A percentile compares a stretch with the other conserved stretches of the same genome.
Evolutionary conservation across 2,888 invertebrate species (phyloP).

Genomic region (Cactoblastis cactorum): DNA sequence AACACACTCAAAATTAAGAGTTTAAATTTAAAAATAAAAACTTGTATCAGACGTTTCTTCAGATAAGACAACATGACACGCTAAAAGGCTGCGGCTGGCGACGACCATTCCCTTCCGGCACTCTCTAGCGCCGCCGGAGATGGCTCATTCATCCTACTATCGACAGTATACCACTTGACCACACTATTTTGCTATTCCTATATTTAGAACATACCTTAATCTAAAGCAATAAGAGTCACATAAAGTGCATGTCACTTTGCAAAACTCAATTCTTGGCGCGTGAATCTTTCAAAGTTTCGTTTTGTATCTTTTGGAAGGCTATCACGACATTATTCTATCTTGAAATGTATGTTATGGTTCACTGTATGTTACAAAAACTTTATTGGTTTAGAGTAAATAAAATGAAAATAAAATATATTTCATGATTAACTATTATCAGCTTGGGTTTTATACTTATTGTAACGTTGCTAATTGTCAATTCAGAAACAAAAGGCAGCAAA

Average conservation of each 20-base stretch:
- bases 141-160: constrained; percentile 60
- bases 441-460: too few relatives aligned
- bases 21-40: too few relatives aligned
- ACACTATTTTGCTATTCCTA: neutral
- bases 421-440: too few relatives aligned
- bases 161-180: constrained; percentile 29
- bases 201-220: neutral
- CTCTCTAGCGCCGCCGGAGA: constrained; percentile 51
- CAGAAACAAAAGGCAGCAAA: too few relatives aligned
- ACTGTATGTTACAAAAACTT: neutral
- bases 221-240: neutral
- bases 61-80: constrained; percentile 40
- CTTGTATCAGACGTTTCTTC: neutral
- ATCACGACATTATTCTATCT: neutral
- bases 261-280: constrained; percentile 11
- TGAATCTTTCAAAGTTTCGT: constrained; percentile 10
- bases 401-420: too few relatives aligned
- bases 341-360: constrained; percentile 5
- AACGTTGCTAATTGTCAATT: too few relatives aligned
- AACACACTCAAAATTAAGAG: too few relatives aligned
- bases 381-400: too few relatives aligned
- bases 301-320: constrained; percentile 11
- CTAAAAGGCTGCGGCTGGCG: constrained; percentile 46
- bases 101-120: constrained; percentile 50
- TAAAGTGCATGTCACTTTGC: neutral